Conservation (phyloP, 2,113 vertebrate genomes). For the Silurus glanis region DNA sequence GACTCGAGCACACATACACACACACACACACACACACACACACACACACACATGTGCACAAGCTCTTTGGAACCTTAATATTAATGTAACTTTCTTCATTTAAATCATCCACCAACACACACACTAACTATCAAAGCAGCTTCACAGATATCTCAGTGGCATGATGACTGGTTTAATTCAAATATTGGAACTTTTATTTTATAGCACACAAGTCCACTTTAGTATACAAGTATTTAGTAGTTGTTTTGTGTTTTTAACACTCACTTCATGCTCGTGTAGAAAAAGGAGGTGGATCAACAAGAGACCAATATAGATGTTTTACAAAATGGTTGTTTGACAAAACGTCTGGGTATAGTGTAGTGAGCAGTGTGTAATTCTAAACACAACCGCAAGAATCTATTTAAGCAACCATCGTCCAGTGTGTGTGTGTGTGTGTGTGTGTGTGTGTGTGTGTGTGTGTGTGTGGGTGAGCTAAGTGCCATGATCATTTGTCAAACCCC, state of each 20-base stretch:
- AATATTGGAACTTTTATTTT: too few relatives aligned
- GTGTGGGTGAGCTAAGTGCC: background rate
- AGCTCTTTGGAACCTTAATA: background rate
- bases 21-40: background rate
- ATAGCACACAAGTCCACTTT: too few relatives aligned
- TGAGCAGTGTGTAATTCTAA: too few relatives aligned
- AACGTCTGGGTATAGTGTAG: background rate
- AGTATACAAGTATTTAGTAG: too few relatives aligned
- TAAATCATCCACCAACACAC: background rate
- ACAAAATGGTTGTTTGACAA: background rate
- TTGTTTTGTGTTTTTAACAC: too few relatives aligned
- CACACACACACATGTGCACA: background rate
- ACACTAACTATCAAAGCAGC: background rate
- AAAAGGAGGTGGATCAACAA: background rate
- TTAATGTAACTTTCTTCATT: background rate
- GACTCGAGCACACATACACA: constrained; percentile 56
- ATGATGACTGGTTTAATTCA: too few relatives aligned
- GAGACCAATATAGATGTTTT: background rate
- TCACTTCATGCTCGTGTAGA: background rate
- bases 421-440: background rate
- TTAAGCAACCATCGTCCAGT: background rate
- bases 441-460: constrained; percentile 3
- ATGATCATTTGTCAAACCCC: constrained; percentile 34
- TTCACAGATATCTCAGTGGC: background rate
- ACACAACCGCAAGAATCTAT: background rate